Conservation (phyloP, 2,888 invertebrate species). For the Merodon equestris region DNA sequence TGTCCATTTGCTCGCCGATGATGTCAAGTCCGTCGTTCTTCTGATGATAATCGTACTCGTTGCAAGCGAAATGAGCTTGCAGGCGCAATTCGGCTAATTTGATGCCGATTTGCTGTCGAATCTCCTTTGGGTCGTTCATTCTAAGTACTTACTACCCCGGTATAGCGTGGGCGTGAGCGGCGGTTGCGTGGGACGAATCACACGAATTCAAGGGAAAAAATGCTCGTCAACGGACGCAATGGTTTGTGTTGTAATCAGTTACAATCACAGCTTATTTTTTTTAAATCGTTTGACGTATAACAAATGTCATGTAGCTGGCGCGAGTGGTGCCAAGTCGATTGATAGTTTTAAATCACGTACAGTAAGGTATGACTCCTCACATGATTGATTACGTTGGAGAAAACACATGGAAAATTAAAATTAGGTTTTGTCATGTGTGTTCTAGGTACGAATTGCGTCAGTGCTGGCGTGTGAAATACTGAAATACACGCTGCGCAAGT, state of each 20-base stretch:
- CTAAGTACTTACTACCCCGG: not conserved
- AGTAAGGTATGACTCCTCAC: conserved; percentile 9
- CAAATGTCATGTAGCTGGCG: conserved; percentile 1
- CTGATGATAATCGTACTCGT: conserved; percentile 71
- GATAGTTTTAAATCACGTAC: too few species aligned
- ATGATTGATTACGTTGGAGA: too few species aligned
- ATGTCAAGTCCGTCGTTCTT: conserved; percentile 71
- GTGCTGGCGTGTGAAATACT: too few species aligned
- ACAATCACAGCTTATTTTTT: not conserved
- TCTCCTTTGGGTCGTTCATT: conserved; percentile 49
- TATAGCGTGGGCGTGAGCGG: not conserved
- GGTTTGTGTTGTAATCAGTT: conserved; percentile 4
- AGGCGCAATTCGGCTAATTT: conserved; percentile 70
- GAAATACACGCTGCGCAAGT: too few species aligned
- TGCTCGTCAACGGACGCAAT: not conserved
- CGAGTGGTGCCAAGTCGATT: conserved; percentile 21
- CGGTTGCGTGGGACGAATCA: conserved; percentile 7
- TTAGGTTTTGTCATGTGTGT: too few species aligned
- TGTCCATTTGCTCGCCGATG: conserved; percentile 57
- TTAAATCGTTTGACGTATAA: conserved; percentile 23
- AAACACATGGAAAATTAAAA: too few species aligned
- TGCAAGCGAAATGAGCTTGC: conserved; percentile 70
- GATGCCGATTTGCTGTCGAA: conserved; percentile 53
- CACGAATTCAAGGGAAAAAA: conserved; percentile 16
- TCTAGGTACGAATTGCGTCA: too few species aligned